phyloP scores from a whole-genome alignment of 35 echinoderm and acorn worm genomes.

The Stichopus chloronotus region DNA sequence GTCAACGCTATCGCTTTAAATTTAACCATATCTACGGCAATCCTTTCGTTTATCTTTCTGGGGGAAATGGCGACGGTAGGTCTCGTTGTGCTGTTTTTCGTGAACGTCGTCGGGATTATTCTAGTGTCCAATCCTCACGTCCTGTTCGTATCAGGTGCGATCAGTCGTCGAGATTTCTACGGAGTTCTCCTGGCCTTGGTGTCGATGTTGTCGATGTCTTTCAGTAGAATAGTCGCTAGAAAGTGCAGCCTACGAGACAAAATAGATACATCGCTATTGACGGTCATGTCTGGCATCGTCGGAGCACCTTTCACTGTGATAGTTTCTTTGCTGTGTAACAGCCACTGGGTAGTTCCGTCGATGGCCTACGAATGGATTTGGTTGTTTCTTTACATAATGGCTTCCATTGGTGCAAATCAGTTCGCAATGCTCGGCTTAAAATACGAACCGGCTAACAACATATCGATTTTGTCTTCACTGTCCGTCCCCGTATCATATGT shows the following conservation, averaged over 20 bases:
- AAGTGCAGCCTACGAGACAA: neutral
- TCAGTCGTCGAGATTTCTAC: neutral
- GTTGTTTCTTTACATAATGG: constrained; percentile 5
- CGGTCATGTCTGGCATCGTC: constrained; percentile 4
- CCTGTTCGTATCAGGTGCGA: neutral
- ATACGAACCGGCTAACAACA: constrained; percentile 12
- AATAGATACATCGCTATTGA: constrained; percentile 33
- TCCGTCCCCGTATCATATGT: constrained; percentile 6
- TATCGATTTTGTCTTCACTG: neutral
- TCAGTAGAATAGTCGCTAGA: constrained; percentile 9
- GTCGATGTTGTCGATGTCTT: neutral
- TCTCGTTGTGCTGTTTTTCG: neutral
- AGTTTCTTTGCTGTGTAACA: neutral
- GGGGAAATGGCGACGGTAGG: neutral
- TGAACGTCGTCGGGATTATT: constrained; percentile 20
- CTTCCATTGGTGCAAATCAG: constrained; percentile 17
- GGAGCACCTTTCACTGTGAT: neutral
- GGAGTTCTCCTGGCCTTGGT: neutral
- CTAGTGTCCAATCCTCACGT: neutral
- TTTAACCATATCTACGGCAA: constrained; percentile 8
- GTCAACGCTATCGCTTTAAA: constrained; percentile 22
- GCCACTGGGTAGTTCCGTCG: neutral
- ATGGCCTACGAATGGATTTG: neutral
- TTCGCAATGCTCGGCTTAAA: neutral
- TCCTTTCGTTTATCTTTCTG: neutral